Conservation (phyloP, 2,797 vertebrate genomes). For the Chloroceryle amazona region DNA sequence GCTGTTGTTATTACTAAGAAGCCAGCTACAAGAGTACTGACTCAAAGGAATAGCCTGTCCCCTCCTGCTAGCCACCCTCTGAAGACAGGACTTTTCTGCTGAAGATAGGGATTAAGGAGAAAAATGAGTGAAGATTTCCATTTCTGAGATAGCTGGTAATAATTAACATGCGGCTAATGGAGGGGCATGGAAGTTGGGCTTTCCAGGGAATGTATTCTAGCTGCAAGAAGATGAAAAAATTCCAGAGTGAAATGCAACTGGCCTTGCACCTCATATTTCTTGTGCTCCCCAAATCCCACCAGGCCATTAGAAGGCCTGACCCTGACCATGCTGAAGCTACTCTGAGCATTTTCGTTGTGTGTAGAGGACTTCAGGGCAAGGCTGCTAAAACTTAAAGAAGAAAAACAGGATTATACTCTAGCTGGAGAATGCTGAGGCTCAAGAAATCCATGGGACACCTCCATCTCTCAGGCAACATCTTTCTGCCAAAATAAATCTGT, state of each 20-base stretch:
- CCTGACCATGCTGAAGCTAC: neutral
- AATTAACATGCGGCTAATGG: constrained; percentile 63
- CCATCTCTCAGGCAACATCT: neutral
- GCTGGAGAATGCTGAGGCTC: neutral
- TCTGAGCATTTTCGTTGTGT: constrained; percentile 8
- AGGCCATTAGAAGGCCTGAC: constrained; percentile 42
- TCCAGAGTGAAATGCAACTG: constrained; percentile 63
- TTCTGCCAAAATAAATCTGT: neutral
- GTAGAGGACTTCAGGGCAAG: neutral
- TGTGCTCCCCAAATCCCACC: constrained; percentile 34
- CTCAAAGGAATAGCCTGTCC: neutral
- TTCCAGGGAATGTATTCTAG: constrained; percentile 47
- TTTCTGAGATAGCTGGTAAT: constrained; percentile 63
- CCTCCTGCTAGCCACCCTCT: neutral
- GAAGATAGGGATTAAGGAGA: constrained; percentile 35
- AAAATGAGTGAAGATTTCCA: constrained; percentile 52
- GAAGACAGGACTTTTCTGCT: neutral
- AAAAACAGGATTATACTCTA: neutral
- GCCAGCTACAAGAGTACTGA: neutral
- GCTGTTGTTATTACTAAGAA: neutral
- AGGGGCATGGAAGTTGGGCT: constrained; percentile 23
- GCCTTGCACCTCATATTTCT: constrained; percentile 71
- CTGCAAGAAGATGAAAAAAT: constrained; percentile 42
- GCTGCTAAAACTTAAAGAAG: neutral
- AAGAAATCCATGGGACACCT: neutral